Evolutionary conservation across 2,888 invertebrate species (phyloP), one percentile per base, ranked within the genome.

Genomic region (Ernsta delagoae): DNA sequence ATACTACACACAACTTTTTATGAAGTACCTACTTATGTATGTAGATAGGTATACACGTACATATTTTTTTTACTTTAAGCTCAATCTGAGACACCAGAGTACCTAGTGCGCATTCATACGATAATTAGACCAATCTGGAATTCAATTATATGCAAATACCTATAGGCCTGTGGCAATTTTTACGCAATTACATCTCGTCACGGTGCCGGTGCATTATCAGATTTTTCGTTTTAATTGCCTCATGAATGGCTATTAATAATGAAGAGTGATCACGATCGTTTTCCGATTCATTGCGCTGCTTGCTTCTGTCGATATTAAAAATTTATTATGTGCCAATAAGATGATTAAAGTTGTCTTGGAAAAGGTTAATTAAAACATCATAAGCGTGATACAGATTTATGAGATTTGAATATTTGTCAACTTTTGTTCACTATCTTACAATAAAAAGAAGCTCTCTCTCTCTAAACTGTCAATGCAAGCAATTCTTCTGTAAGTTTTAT

Each of bases 211-310:
- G 59, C 53, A 60, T 53, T 66, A 66, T 60, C 60, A 54, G 54
- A 24, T 31, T 54, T 54, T 54, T 31, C 54, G 54, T 54, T 31
- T 54, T 31, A 54, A 68, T 68, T 68, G 61, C 43, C 45, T 76
- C 75, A 73, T 76, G 76, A 75, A 82, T 80, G 75, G 83, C 79
- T 83, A 85, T 85, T 83, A 84, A 83, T 84, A 80, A 83, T 82
- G 78, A 79, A 75, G 78, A 77, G 79, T 81, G 83, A 87, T 86
- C 83, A 79, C 79, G 75, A 77, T 77, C 73, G 71, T 76, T 78
- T 80, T 78, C 75, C 76, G 72, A 71, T 66, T 60, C 73, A 71
- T 65, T 70, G 72, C 12, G 12, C 74, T 67, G 69, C 63, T 56
- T 43, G 62, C 39, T 45, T 56, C 74, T 76, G 75, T 50, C 79